Evolutionary conservation across 2,113 vertebrate species (phyloP).

Genomic region (Notothenia coriiceps): DNA sequence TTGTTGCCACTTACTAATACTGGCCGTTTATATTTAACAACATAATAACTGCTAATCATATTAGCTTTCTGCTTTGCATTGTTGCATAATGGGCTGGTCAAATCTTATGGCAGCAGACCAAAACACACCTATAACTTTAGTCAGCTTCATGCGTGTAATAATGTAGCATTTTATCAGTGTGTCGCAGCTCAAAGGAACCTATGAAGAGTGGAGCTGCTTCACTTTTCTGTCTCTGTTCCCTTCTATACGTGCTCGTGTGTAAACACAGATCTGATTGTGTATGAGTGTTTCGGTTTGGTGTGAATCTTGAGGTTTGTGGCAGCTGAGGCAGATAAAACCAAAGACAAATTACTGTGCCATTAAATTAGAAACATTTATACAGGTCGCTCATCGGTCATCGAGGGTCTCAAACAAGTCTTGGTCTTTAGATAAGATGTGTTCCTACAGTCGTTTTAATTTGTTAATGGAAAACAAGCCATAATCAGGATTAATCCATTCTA

Average conservation of each 20-base stretch:
- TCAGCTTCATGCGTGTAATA: slow-evolving; percentile 59
- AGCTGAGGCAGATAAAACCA: slow-evolving; percentile 68
- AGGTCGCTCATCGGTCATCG: neutral
- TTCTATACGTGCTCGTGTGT: neutral
- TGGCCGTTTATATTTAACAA: neutral
- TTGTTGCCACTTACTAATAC: slow-evolving; percentile 29
- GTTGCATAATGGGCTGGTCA: neutral
- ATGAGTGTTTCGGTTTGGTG: slow-evolving; percentile 17
- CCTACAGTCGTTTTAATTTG: neutral
- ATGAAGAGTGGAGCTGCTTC: slow-evolving; percentile 30
- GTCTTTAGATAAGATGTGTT: neutral
- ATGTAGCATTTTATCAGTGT: slow-evolving; percentile 69
- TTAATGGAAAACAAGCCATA: slow-evolving; percentile 61
- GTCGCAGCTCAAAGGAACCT: slow-evolving; percentile 41
- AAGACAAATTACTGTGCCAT: slow-evolving; percentile 56
- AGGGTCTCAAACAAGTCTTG: neutral
- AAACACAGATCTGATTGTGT: slow-evolving; percentile 9
- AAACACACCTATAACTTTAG: slow-evolving; percentile 37
- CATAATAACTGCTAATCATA: slow-evolving; percentile 15
- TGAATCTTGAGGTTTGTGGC: slow-evolving; percentile 36
- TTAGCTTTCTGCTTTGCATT: slow-evolving; percentile 47
- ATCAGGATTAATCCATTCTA: slow-evolving; percentile 56
- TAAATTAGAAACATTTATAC: slow-evolving; percentile 9
- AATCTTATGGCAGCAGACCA: slow-evolving; percentile 24
- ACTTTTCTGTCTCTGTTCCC: slow-evolving; percentile 16